phyloP scores from a whole-genome alignment of 2,113 vertebrate species.

The Grantiella picta region DNA sequence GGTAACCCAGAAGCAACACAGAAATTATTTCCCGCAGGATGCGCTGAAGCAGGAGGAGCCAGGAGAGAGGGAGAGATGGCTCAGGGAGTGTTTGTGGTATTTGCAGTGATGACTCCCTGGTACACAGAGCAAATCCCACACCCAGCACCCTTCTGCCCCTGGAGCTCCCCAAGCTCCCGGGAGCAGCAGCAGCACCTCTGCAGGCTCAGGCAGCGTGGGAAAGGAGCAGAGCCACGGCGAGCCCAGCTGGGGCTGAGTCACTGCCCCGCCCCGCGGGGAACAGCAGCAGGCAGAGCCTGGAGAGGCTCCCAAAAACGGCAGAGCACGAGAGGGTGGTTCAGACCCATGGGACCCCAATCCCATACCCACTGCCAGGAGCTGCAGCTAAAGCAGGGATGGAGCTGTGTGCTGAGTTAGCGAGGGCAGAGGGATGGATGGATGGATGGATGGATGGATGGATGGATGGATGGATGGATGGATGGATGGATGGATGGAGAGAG shows the following conservation, averaged over 20 bases:
- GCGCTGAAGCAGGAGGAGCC: background rate
- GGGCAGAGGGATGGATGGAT: background rate
- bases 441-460: background rate
- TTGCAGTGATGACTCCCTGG: background rate
- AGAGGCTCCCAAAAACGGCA: background rate
- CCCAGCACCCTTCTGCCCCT: background rate
- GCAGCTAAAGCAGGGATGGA: background rate
- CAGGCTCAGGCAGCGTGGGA: slow-evolving; percentile 38
- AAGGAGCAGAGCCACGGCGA: background rate
- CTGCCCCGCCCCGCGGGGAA: background rate
- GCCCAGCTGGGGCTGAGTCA: background rate
- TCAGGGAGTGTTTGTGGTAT: background rate
- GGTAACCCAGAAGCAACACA: background rate
- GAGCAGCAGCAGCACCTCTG: background rate
- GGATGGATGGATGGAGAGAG: background rate
- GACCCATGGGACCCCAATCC: fast-evolving
- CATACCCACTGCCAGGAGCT: background rate
- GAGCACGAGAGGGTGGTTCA: background rate
- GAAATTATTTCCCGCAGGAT: background rate
- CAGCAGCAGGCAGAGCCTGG: background rate
- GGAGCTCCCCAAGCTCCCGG: background rate
- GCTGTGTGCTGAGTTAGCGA: fast-evolving
- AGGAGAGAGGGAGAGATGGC: background rate
- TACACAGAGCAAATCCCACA: background rate
- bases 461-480: background rate